Evolutionary conservation across 2,113 vertebrate genomes (phyloP).

Genomic region (Siphamia tubifer): DNA sequence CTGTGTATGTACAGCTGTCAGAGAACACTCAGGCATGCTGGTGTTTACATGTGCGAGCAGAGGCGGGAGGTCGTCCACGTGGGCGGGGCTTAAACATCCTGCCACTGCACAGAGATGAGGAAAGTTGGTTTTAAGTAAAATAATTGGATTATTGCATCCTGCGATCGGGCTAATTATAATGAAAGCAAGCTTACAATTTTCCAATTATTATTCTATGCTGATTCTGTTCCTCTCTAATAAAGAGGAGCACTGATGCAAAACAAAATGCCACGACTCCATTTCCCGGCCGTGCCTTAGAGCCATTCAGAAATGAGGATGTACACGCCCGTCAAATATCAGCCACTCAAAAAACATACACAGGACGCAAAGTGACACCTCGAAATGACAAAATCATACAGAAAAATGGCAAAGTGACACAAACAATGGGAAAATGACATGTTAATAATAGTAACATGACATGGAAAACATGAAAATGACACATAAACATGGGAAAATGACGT

Average conservation of each 20-base stretch:
- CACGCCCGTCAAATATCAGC: slow-evolving; percentile 59
- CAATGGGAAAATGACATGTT: too few species aligned
- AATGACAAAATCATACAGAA: too few species aligned
- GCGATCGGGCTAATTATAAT: slow-evolving; percentile 80
- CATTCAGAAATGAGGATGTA: slow-evolving; percentile 73
- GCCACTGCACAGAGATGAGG: slow-evolving; percentile 50
- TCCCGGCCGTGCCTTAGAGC: slow-evolving; percentile 78
- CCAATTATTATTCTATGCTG: slow-evolving; percentile 80
- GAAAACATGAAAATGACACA: too few species aligned
- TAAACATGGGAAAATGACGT: too few species aligned
- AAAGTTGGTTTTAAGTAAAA: slow-evolving; percentile 77
- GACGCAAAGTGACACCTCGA: neutral
- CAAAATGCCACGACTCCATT: slow-evolving; percentile 80
- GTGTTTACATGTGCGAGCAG: slow-evolving; percentile 68
- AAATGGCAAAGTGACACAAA: neutral
- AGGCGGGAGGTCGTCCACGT: neutral
- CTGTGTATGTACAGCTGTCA: slow-evolving; percentile 65
- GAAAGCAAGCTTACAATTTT: slow-evolving; percentile 80
- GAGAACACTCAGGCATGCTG: slow-evolving; percentile 69
- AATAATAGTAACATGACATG: too few species aligned
- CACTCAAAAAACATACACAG: slow-evolving; percentile 43
- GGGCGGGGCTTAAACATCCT: slow-evolving; percentile 42
- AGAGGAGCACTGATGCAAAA: slow-evolving; percentile 77
- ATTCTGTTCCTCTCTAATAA: slow-evolving; percentile 78
- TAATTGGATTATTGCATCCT: slow-evolving; percentile 82